Base-by-base conservation (phyloP, 1,140 invertebrate genomes). In the Brachionus paranguensis region DNA sequence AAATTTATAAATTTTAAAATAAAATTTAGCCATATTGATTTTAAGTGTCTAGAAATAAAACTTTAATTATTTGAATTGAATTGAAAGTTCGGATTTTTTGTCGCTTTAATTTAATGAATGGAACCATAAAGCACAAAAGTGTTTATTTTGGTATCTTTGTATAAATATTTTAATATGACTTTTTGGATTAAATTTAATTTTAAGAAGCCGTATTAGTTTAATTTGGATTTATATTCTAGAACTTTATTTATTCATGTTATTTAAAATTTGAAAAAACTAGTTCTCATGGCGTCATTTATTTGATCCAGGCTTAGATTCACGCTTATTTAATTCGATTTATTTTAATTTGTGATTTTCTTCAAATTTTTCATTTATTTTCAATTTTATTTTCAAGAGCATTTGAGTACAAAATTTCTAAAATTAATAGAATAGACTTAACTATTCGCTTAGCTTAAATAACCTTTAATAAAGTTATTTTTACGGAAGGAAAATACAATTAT, bases 31-130 rank as follows among this genome's bases (percentile, higher is more conserved):
- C 20, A 60, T 60, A 60, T 60, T 60, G 53, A 60, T 60, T 72
- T 72, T 43, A 72, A 72, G 68, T 72, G 68, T 72, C 68, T 60
- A 60, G 53, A 60, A 60, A 60, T 60, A 20, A 60, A 60, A 60
- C 10, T 24, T 60, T 60, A 60, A 60, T 60, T 60, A 60, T 60
- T 60, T 20, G 53, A 60, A 20, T 60, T 55, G 14, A 55, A 55
- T 24, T 60, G 29, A 33, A 33, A 14, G 3, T 68, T 64, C 17
- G 27, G 55, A 64, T 64, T 20, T 64, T 64, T 64, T 7, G 33
- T 7, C 17, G 27, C 12, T n/a, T 33, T 60, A 24, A 60, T 17
- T 55, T 20, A 60, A 60, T 60, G 53, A 60, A 60, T 60, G 17
- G 53, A 60, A 60, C 17, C 53, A 20, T 55, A 20, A 60, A 60